phyloP scores from a whole-genome alignment of 2,113 vertebrate genomes.

The Gymnarchus niloticus region DNA sequence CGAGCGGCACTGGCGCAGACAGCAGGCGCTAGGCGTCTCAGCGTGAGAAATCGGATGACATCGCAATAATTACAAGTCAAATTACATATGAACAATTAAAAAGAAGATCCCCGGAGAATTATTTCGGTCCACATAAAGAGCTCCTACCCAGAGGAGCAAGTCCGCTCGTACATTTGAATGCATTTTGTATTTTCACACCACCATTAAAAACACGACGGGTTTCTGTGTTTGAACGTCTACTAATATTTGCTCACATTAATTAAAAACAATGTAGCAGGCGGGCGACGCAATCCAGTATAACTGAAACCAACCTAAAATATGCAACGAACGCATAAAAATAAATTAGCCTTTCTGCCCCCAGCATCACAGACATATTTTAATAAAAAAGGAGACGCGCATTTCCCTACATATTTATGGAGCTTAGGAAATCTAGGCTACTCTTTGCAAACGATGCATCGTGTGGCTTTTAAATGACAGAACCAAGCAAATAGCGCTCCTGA shows the following conservation, averaged over 20 bases:
- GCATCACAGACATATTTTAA: constrained; percentile 13
- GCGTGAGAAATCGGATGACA: constrained; percentile 59
- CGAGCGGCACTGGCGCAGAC: constrained; percentile 56
- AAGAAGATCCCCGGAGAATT: constrained; percentile 27
- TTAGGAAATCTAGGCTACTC: constrained; percentile 5
- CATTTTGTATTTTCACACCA: neutral
- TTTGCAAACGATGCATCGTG: constrained; percentile 19
- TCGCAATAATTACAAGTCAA: constrained; percentile 34
- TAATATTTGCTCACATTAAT: constrained; percentile 17
- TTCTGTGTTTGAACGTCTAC: neutral
- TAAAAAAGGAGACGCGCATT: constrained; percentile 21
- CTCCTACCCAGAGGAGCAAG: neutral
- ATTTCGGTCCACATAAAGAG: constrained; percentile 18
- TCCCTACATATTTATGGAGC: constrained; percentile 14
- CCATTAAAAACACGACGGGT: neutral
- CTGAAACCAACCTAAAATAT: constrained; percentile 19
- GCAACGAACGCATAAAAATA: constrained; percentile 7
- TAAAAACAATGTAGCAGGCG: constrained; percentile 21
- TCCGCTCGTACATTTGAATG: constrained; percentile 7
- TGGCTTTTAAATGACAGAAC: constrained; percentile 16
- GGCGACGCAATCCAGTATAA: constrained; percentile 12
- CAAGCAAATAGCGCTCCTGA: constrained; percentile 22
- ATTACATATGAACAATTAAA: constrained; percentile 40
- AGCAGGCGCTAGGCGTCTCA: constrained; percentile 59
- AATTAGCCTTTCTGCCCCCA: constrained; percentile 21